Percentiles rank a stretch among this genome's conserved stretches.
phyloP scores from a whole-genome alignment of 1,140 invertebrate species.

The Potamilus streckersoni region DNA sequence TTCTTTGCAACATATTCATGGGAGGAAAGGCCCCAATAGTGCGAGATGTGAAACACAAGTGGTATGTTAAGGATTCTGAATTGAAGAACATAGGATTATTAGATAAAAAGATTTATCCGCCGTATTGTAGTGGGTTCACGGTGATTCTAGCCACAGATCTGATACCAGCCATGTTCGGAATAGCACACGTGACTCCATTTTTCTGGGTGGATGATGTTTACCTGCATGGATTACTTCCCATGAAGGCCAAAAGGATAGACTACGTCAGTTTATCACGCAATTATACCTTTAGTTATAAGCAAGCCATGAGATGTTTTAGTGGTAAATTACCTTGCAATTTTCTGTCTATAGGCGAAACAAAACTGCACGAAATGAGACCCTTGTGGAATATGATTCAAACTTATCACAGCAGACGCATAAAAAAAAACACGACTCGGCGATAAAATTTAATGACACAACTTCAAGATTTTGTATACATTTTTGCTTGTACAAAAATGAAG shows the following conservation, averaged over 20 bases:
- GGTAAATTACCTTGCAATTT: too few species aligned
- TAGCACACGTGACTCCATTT: conserved; percentile 59
- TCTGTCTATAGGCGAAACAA: too few species aligned
- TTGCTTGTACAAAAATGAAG: too few species aligned
- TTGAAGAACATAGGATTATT: conserved; percentile 12
- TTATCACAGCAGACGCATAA: too few species aligned
- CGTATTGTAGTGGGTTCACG: conserved; percentile 49
- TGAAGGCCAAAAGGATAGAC: conserved; percentile 8
- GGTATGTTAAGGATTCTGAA: conserved; percentile 37
- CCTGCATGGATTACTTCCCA: conserved; percentile 68
- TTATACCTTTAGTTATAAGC: too few species aligned
- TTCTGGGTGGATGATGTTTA: conserved; percentile 73
- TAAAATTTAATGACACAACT: too few species aligned
- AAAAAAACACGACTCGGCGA: too few species aligned
- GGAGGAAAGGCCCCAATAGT: conserved; percentile 32
- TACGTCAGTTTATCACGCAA: background rate
- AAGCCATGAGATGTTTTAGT: too few species aligned
- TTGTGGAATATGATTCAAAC: too few species aligned
- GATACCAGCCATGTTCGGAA: conserved; percentile 49
- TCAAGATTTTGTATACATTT: too few species aligned
- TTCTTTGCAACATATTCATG: conserved; percentile 36
- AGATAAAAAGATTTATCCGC: conserved; percentile 36
- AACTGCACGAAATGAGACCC: too few species aligned
- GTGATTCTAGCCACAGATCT: conserved; percentile 42
- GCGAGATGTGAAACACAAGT: conserved; percentile 29